Base-by-base conservation (phyloP, 2,113 vertebrate genomes). In the Takifugu bimaculatus region DNA sequence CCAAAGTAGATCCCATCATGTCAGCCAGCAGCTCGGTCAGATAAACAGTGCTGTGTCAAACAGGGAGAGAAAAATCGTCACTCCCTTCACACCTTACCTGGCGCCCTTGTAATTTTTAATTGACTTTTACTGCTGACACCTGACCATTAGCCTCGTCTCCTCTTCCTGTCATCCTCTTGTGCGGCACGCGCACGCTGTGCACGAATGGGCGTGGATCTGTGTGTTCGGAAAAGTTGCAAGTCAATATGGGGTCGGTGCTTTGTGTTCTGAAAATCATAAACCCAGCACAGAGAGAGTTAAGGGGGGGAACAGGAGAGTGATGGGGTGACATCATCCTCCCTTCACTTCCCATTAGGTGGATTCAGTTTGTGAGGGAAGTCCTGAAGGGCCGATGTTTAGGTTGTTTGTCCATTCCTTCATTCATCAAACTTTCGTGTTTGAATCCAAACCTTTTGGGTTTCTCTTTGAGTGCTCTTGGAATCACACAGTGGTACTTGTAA, bases 61-160 rank as follows among this genome's bases (percentile, higher is more conserved):
- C 89, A 86, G 57, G 52, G 47, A 48, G 6, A 48, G n/a, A 48
- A 67, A 86, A 87, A 84, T 78, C 87, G 87, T 93, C 92, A 91
- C 76, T 86, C 87, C 86, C 87, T 81, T 85, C 83, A 90, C 83
- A 89, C 81, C 79, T 83, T 89, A 87, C 88, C 89, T 81, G 85
- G 88, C 85, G 86, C 78, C 80, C 87, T 80, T 91, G 90, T 93
- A 90, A 91, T 92, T 92, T 93, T 93, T 93, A 93, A 91, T 93
- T 94, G 93, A 93, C 91, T 92, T 94, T 92, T 93, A 87, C 89
- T 88, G 90, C 89, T 93, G 91, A 91, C 91, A 92, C 91, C 94
- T 92, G 83, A 87, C 74, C 91, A 85, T 90, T 84, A 85, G 84
- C 75, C 85, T 87, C 89, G 72, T 88, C 86, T 81, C 90, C 79